Conservation (phyloP, 2,797 vertebrate species). For the Phoxinus dragarum region DNA sequence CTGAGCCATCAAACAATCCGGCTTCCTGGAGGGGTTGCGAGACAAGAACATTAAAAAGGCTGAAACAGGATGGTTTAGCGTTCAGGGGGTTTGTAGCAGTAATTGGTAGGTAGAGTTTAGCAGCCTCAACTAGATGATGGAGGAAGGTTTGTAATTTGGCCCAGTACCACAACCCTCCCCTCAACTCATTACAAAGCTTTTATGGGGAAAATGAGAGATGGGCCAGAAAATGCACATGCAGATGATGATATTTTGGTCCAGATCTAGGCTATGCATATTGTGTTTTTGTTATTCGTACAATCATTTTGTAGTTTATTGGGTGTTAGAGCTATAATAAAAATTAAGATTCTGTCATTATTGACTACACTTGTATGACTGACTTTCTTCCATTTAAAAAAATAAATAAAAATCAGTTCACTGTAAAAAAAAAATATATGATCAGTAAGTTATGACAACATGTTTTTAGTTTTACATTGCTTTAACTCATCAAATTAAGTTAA, state of each 20-base stretch:
- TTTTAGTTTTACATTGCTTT: too few relatives aligned
- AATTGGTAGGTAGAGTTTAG: constrained; percentile 58
- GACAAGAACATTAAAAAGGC: constrained; percentile 69
- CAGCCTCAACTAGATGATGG: constrained; percentile 55
- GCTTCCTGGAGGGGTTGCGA: constrained; percentile 70
- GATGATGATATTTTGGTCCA: background rate
- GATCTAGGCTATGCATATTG: background rate
- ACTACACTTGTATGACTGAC: background rate
- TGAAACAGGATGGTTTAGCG: constrained; percentile 60
- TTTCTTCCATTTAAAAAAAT: too few relatives aligned
- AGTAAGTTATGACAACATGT: too few relatives aligned
- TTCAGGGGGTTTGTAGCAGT: constrained; percentile 55
- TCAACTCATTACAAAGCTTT: constrained; percentile 26
- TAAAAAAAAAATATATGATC: background rate
- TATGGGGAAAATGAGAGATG: constrained; percentile 44
- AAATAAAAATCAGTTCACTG: background rate
- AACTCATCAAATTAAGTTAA: too few relatives aligned
- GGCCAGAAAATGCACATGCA: background rate
- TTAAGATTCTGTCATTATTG: background rate
- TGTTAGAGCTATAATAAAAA: background rate
- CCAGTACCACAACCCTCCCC: constrained; percentile 34
- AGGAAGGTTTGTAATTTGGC: constrained; percentile 64
- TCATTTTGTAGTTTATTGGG: background rate
- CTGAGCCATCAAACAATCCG: constrained; percentile 70
- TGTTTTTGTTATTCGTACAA: background rate